phyloP scores from a whole-genome alignment of 2,888 invertebrate species.

The Drosophila histrio region DNA sequence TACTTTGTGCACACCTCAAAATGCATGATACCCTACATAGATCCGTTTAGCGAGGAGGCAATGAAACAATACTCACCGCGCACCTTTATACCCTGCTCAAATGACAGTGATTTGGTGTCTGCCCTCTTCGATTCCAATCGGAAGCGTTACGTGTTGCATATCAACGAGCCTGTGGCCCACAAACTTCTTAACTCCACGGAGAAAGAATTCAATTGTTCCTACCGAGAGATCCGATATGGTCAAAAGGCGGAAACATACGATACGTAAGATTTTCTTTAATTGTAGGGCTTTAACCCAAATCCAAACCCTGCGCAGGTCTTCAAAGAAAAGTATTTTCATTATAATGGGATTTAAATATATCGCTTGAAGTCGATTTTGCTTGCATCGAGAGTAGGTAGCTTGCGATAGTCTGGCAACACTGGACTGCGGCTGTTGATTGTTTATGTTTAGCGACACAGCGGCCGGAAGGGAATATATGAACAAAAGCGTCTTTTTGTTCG shows the following conservation, averaged over 20 bases:
- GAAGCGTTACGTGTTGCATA: constrained; percentile 49
- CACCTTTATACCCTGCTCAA: constrained; percentile 45
- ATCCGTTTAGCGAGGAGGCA: constrained; percentile 85
- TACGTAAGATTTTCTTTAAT: too few relatives aligned
- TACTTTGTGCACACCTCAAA: constrained; percentile 84
- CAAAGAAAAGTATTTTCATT: too few relatives aligned
- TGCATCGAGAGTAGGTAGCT: too few relatives aligned
- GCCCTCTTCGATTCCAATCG: constrained; percentile 33
- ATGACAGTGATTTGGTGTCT: constrained; percentile 51
- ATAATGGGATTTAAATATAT: too few relatives aligned
- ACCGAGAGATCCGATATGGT: constrained; percentile 64
- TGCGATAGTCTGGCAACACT: too few relatives aligned
- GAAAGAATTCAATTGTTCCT: constrained; percentile 71
- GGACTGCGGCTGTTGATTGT: too few relatives aligned
- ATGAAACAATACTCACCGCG: constrained; percentile 58
- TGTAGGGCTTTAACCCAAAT: too few relatives aligned
- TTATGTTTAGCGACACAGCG: too few relatives aligned
- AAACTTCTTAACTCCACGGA: constrained; percentile 37
- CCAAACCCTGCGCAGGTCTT: too few relatives aligned
- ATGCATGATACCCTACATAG: constrained; percentile 87
- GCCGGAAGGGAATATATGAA: too few relatives aligned
- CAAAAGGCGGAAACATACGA: constrained; percentile 42
- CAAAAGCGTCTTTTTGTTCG: too few relatives aligned
- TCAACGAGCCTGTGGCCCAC: constrained; percentile 46
- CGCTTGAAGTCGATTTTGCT: too few relatives aligned